Evolutionary conservation across 2,888 invertebrate genomes (phyloP), one percentile per base, ranked within the genome.

Genomic region (Morinoia aosen): DNA sequence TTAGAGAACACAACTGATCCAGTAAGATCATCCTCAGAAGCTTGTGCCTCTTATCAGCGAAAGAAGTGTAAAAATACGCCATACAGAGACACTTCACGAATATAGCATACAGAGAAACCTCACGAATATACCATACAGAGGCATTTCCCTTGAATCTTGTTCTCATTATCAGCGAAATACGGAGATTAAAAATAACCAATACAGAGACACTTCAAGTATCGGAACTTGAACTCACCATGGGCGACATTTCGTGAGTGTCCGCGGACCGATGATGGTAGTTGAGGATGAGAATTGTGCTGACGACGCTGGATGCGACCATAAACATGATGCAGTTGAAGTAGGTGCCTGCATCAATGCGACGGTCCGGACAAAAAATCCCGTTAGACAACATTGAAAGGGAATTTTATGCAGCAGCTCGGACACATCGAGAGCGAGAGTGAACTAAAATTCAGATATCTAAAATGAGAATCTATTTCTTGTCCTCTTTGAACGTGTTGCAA

Each of bases 291-390:
- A 99, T 99, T 95, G 99, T 99, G 97, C 99, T 98, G 97, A 99
- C 99, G 97, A 99, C 99, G 97, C 99, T 99, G 96, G 99, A 99
- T 96, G 99, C 99, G 98, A 99, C 99, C 99, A 99, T 99, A 98
- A 99, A 99, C 99, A 99, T 99, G 98, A 99, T 99, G 98, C 99
- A 99, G 98, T 99, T 99, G 98, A 99, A 99, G 98, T 99, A 99
- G 97, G 99, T 99, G 97, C 99, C 99, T 99, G 98, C 57, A 33
- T 93, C 58, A 90, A 57, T 19, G 93, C 57, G 33, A 93, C 33
- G 48, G 57, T 39, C 33, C 57, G 97, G 97, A 97, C 97, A 96
- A 95, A 96, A 95, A 96, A 61, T 91, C 40, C 56, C 48, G 95
- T 95, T 95, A 40, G 56, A 95, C 58, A 19, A 58, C 57, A 61